Percentiles rank a stretch among this genome's conserved stretches.
phyloP scores from a whole-genome alignment of 2,888 invertebrate genomes.

The Himalopsyche japonica region DNA sequence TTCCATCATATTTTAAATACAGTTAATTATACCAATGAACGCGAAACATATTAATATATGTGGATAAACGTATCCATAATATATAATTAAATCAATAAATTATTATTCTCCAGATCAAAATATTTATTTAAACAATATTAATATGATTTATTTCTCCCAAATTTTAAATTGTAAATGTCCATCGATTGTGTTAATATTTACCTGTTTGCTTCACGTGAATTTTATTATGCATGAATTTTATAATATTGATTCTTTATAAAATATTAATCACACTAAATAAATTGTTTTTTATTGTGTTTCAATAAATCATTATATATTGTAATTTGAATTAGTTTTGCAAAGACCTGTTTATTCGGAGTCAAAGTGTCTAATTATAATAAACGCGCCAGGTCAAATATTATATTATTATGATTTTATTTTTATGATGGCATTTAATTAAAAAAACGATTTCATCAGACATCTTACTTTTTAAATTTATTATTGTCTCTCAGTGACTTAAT shows the following conservation, averaged over 20 bases:
- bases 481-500: too few relatives aligned
- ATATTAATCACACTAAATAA: constrained; percentile 3
- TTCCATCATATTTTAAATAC: too few relatives aligned
- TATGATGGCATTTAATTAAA: too few relatives aligned
- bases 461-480: too few relatives aligned
- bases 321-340: neutral
- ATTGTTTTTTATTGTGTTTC: neutral
- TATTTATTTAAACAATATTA: neutral
- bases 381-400: too few relatives aligned
- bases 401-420: too few relatives aligned
- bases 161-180: neutral
- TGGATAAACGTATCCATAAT: too few relatives aligned
- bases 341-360: neutral
- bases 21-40: too few relatives aligned
- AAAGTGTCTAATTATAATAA: too few relatives aligned
- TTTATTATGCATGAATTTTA: neutral
- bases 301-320: neutral
- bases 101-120: neutral
- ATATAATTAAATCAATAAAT: neutral
- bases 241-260: neutral
- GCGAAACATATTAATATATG: too few relatives aligned
- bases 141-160: neutral
- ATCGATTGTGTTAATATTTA: too few relatives aligned
- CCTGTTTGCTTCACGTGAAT: neutral
- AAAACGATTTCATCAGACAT: too few relatives aligned